phyloP scores from a whole-genome alignment of 2,113 vertebrate genomes.

The Sphaerodactylus townsendi region DNA sequence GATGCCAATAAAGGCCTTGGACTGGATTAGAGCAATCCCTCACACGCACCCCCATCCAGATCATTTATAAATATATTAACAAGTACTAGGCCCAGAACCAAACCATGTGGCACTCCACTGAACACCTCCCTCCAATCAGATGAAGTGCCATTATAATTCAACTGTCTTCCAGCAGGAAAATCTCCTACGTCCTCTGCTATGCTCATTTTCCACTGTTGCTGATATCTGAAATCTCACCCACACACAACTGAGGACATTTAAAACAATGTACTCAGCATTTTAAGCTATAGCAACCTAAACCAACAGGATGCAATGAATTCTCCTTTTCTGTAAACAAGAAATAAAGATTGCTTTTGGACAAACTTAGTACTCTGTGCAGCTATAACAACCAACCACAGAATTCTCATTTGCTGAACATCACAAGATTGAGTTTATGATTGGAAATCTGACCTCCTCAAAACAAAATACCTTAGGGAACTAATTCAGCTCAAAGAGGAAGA shows the following conservation, averaged over 20 bases:
- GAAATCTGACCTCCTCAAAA: conserved; percentile 29
- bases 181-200: no score
- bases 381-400: conserved; percentile 5
- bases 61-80: no score
- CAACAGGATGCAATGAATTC: background rate
- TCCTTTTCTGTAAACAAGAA: background rate
- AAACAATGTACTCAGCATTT: background rate
- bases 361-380: background rate
- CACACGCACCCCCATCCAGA: no score
- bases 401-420: conserved; percentile 5
- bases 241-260: background rate
- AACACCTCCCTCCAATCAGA: no score
- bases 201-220: background rate
- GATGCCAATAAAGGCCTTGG: no score
- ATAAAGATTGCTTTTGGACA: conserved; percentile 10
- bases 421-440: conserved; percentile 19
- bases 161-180: no score
- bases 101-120: no score
- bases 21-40: no score
- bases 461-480: conserved; percentile 1
- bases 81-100: no score
- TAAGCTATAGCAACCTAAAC: background rate
- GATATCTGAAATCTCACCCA: background rate
- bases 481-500: conserved; percentile 2
- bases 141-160: no score